Conservation (phyloP, 2,888 invertebrate genomes). For the Tolmerus cingulatus region DNA sequence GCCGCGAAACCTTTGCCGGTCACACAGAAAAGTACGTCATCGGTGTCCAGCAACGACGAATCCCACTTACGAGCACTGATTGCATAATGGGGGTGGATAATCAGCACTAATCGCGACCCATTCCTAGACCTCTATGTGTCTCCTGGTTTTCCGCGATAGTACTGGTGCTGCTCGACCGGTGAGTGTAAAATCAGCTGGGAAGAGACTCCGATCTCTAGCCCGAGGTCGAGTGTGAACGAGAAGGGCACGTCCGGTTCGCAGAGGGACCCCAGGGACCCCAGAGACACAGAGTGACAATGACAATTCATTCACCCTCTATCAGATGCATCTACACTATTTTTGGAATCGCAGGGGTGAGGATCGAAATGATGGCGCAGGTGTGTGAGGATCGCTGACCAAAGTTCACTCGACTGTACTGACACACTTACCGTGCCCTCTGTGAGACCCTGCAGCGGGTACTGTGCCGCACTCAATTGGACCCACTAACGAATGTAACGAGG, state of each 20-base stretch:
- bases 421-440: constrained; percentile 16
- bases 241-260: not conserved
- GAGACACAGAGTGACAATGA: not conserved
- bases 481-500: constrained; percentile 24
- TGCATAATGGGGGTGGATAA: constrained; percentile 47
- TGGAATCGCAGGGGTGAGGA: not conserved
- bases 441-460: not conserved
- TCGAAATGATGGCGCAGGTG: not conserved
- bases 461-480: constrained; percentile 18
- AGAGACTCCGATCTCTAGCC: not conserved
- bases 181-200: not conserved
- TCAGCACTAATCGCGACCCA: constrained; percentile 43
- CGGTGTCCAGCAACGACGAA: not conserved
- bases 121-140: not conserved
- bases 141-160: not conserved
- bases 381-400: not conserved
- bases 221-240: not conserved
- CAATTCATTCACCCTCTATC: not conserved
- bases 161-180: not conserved
- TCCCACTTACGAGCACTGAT: constrained; percentile 42
- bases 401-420: constrained; percentile 5
- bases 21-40: not conserved
- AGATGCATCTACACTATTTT: not conserved
- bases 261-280: not conserved
- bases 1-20: constrained; percentile 25